These are phyloP conservation scores for Cynaeus angustus DNA, from an alignment of 2,888 invertebrate species.

Conservation along the genomic window DNA sequence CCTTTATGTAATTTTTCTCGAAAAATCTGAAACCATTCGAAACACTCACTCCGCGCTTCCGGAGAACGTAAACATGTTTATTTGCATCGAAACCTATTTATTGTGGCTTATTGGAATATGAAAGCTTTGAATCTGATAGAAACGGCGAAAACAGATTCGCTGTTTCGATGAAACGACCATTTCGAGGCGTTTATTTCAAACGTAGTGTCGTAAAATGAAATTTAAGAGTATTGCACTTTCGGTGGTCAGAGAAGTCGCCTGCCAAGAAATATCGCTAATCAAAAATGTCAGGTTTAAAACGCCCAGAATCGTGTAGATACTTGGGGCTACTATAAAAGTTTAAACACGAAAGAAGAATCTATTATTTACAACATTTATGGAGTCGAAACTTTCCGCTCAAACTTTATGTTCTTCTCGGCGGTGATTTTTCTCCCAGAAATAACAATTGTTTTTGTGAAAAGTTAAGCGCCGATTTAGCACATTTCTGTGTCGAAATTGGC, in stretches of 20 bases:
- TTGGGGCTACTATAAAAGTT: conserved; percentile 7
- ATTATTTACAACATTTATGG: conserved; percentile 23
- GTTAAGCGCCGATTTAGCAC: neutral
- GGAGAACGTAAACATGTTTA: conserved; percentile 31
- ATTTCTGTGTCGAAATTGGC: neutral
- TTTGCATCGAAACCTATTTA: conserved; percentile 38
- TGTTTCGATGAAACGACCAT: conserved; percentile 26
- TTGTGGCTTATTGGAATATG: conserved; percentile 40
- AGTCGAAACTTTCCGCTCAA: neutral
- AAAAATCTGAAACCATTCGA: conserved; percentile 3
- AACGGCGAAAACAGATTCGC: conserved; percentile 32
- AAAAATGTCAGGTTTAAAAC: conserved; percentile 5
- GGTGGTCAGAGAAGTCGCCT: conserved; percentile 5
- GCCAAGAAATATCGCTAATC: conserved; percentile 7
- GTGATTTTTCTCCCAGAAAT: conserved; percentile 3
- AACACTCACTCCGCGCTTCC: conserved; percentile 3
- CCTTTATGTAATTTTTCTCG: too few species aligned
- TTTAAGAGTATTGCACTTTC: conserved; percentile 16
- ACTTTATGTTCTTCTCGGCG: neutral
- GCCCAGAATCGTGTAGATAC: neutral
- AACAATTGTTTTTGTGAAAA: too few species aligned
- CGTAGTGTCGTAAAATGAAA: conserved; percentile 28
- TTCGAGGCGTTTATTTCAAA: conserved; percentile 29
- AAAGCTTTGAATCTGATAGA: conserved; percentile 35
- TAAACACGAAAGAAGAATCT: conserved; percentile 20